Evolutionary conservation across 2,888 invertebrate genomes (phyloP), one percentile per base, ranked within the genome.

Genomic region (Cerceris ruficornis): DNA sequence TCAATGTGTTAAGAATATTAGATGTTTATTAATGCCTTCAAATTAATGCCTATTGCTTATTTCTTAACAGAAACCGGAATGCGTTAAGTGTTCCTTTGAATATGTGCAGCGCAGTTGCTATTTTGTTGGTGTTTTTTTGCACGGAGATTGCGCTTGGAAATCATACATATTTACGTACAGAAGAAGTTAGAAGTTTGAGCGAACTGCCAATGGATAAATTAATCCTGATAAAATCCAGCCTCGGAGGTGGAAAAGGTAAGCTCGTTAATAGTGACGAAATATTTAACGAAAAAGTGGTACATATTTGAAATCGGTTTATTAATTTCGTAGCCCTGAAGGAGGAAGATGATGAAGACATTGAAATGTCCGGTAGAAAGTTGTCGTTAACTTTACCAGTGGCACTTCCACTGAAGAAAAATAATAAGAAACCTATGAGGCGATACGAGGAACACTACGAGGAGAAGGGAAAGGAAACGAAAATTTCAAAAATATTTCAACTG

Each of bases 401-500:
- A 0, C 70, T 86, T 57, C 84, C 87, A 0, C 49, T 86, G 13
- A 87, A 71, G 54, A 78, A 74, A 60, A 68, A 43, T 13, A 39
- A 39, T 28, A 81, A 86, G n/a, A 92, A 90, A 71, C 86, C 87
- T 5, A 83, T 84, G 4, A 84, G 88, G 65, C 76, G 91, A 65
- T 84, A 90, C 69, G 89, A 88, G 77, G 94, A 94, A 59, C 93
- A 94, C 68, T 94, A 94, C 88, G 94, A 94, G 7, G 92, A 91
- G 0, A 85, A 93, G 0, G 87, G 93, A 57, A 93, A 94, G 76
- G 93, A 94, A 41, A 94, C 94, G 5, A 96, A 96, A 90, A 93
- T 97, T 62, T 95, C 95, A 82, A 95, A 95, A 59, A 94, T 97
- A 65, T 97, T 97, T 88, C 96, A 97, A 79, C 93, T 96, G 83